Base-by-base conservation (phyloP, 2,888 invertebrate species). In the Crocallis elinguaria region DNA sequence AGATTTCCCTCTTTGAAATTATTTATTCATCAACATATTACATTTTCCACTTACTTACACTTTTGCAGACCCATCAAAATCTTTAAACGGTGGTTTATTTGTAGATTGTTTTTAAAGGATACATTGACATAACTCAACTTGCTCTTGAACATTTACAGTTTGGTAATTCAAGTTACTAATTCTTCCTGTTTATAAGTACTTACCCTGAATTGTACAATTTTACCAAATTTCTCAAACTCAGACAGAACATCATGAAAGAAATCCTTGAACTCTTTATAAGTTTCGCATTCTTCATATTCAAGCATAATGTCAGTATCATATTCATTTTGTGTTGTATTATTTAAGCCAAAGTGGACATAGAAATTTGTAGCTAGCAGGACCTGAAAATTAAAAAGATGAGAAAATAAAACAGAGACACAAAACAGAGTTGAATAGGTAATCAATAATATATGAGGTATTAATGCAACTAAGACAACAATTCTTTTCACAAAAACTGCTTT, bases 231-330 rank as follows among this genome's bases (percentile, higher is more conserved):
- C 74, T 95, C 94, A 76, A 98, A 93, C 86, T 98, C 98, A 1
- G 95, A 94, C 25, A 97, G 78, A 8, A 97, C 95, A 88, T 98
- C 98, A 61, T 93, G 91, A 74, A 96, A 98, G 82, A 98, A 98
- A 9, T 96, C 96, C 67, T 94, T 92, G 75, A 96, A 98, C 71
- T 96, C 95, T 39, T 92, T 92, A 54, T 96, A 95, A 5, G 95
- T 94, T 66, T 98, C 98, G 19, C 87, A 92, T 46, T 95, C 95
- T 66, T 97, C 97, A 86, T 94, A 97, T 82, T 99, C 98, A 30
- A 99, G 85, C 64, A 93, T 92, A 4, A 95, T 92, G 79, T 98
- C 98, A 49, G 94, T 94, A 48, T 96, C 96, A 81, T 96, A 95
- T 78, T 98, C 98, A 73, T 95, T 96, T 14, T 92, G 88, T 58